Evolutionary conservation across 2,888 invertebrate genomes (phyloP).

Genomic region (Epistrophe eligans): DNA sequence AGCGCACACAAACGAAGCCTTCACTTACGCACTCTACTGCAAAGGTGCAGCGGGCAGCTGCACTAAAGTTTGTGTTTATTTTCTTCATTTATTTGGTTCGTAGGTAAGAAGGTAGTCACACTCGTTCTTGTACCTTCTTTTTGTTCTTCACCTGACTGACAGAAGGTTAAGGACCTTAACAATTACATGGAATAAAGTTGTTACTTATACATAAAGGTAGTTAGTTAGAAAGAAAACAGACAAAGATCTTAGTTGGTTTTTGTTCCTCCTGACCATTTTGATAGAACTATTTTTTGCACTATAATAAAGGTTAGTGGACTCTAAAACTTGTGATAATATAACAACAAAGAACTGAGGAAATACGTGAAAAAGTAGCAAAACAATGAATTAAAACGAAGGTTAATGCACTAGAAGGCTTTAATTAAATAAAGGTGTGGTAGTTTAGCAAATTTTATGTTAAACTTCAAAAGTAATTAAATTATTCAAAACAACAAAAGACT

Average conservation of each 20-base stretch:
- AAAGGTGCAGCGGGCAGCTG: conserved; percentile 73
- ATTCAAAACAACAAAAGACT: background rate
- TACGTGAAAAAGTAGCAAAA: background rate
- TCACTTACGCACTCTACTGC: conserved; percentile 59
- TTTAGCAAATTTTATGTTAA: background rate
- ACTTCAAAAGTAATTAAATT: background rate
- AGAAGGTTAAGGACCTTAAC: conserved; percentile 74
- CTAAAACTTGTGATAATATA: conserved; percentile 32
- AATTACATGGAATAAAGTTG: conserved; percentile 51
- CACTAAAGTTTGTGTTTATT: conserved; percentile 47
- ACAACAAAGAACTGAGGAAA: conserved; percentile 39
- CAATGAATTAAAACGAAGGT: conserved; percentile 44
- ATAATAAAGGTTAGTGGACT: conserved; percentile 62
- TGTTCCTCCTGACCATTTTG: conserved; percentile 53
- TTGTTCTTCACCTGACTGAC: conserved; percentile 75
- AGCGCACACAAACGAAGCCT: conserved; percentile 32
- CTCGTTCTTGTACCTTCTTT: conserved; percentile 47
- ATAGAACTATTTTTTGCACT: conserved; percentile 57
- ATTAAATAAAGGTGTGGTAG: conserved; percentile 38
- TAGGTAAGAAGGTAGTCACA: conserved; percentile 21
- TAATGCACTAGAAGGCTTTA: conserved; percentile 53
- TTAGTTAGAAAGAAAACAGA: conserved; percentile 19
- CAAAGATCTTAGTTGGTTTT: conserved; percentile 42
- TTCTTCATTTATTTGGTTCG: conserved; percentile 33
- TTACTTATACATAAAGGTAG: background rate